Base-by-base conservation (phyloP, 2,888 invertebrate genomes). In the Caenorhabditis sp. region DNA sequence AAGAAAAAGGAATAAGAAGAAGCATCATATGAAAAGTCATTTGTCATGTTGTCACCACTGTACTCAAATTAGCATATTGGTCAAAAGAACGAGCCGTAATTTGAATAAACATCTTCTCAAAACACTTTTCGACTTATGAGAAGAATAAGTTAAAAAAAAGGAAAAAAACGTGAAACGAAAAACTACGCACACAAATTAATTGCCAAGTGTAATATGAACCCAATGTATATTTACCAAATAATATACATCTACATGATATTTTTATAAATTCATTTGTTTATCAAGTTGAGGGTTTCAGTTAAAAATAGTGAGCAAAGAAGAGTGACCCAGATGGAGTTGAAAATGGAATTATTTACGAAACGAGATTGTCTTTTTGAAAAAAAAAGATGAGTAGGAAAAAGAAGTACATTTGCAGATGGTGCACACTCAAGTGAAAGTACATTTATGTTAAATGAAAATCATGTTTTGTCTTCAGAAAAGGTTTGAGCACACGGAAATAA, bases 391-490 rank as follows among this genome's bases (percentile, higher is more conserved):
- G 54, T 60, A 8, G 49, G 23, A 17, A 50, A 37, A 59, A 49
- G 36, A 51, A 51, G 43, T 27, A 50, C 61, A 54, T 61, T 66
- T 58, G 67, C 43, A 43, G 43, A 43, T 43, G 43, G 43, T 43
- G 43, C 43, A 43, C 43, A 43, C 43, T 43, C 43, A 43, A 43
- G 43, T 43, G 14, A 43, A 43, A 43, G 43, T 43, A 43, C 43
- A 43, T 43, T 43, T 43, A 43, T 43, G 43, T 43, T 43, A 43
- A 43, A 43, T 43, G 43, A 43, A 43, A 43, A 43, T 43, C 43
- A 43, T 53, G 36, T 51, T 69, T 68, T 69, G 63, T 68, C 58
- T 68, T 54, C 60, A 43, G 14, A 17, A 5, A 60, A 37, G 19
- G 24, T 26, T 60, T 69, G n/a, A 63, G 60, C 43, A 57, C 31